Percentiles rank a stretch among this genome's conserved stretches.
Conservation (phyloP, 2,888 invertebrate species). For the Heliconius sara region DNA sequence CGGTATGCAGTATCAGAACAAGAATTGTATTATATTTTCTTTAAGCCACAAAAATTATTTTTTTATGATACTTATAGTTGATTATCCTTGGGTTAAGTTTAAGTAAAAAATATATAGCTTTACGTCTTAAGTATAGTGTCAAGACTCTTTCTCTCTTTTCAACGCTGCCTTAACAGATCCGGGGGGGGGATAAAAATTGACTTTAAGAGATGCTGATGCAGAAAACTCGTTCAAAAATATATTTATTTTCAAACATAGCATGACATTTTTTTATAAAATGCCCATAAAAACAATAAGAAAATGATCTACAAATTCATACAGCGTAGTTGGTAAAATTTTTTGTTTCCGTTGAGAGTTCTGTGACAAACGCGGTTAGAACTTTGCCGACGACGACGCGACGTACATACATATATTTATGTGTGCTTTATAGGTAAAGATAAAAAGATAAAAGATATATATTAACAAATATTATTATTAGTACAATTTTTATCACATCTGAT, state of each 20-base stretch:
- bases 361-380: constrained; percentile 11
- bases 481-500: too few species aligned
- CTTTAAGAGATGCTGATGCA: background rate
- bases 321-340: background rate
- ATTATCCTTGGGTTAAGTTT: background rate
- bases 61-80: background rate
- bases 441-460: too few species aligned
- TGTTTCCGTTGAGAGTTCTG: constrained; percentile 3
- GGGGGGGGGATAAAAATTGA: background rate
- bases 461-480: too few species aligned
- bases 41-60: constrained; percentile 6
- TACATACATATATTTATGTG: background rate
- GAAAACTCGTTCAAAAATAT: background rate
- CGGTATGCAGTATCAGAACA: constrained; percentile 20
- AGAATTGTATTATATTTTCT: constrained; percentile 12
- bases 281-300: background rate
- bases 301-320: background rate
- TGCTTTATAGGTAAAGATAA: background rate
- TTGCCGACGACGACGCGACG: background rate
- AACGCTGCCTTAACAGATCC: too few species aligned
- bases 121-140: background rate
- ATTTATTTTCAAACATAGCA: background rate
- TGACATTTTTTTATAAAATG: background rate
- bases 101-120: background rate
- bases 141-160: background rate